These are phyloP conservation scores for Nautilus pompilius DNA, from an alignment of 1,140 invertebrate genomes.

Conservation along the genomic window DNA sequence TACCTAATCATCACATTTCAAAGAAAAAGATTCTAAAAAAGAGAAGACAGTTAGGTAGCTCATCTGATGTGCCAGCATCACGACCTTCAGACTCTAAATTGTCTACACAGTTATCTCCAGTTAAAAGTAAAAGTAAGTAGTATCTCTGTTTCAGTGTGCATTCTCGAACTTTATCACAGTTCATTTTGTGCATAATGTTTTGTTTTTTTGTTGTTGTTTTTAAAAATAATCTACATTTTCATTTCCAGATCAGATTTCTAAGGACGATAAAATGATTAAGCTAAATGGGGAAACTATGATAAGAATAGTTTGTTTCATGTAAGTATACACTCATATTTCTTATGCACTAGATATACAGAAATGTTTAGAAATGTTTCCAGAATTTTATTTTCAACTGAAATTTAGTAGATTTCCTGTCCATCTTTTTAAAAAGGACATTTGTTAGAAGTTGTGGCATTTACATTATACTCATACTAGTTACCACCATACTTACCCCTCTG, in stretches of 20 bases:
- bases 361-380: too few relatives aligned
- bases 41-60: slow-evolving; percentile 13
- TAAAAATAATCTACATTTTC: background rate
- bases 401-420: too few relatives aligned
- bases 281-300: slow-evolving; percentile 38
- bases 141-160: background rate
- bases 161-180: too few relatives aligned
- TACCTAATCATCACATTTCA: slow-evolving; percentile 14
- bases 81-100: slow-evolving; percentile 9
- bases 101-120: slow-evolving; percentile 20
- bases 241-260: slow-evolving; percentile 13
- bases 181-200: background rate
- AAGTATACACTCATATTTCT: slow-evolving; percentile 25
- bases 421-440: too few relatives aligned
- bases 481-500: too few relatives aligned
- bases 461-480: too few relatives aligned
- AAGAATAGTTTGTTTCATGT: slow-evolving; percentile 35
- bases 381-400: too few relatives aligned
- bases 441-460: too few relatives aligned
- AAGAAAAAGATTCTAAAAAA: slow-evolving; percentile 33
- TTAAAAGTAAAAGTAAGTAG: slow-evolving; percentile 11
- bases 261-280: slow-evolving; percentile 26
- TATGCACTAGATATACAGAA: too few relatives aligned
- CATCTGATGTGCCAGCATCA: slow-evolving; percentile 9
- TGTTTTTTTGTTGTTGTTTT: background rate